These are phyloP conservation scores for Theonella swinhoei DNA, from an alignment of 37 sponge, comb jelly and placozoan genomes.

Conservation along the genomic window DNA sequence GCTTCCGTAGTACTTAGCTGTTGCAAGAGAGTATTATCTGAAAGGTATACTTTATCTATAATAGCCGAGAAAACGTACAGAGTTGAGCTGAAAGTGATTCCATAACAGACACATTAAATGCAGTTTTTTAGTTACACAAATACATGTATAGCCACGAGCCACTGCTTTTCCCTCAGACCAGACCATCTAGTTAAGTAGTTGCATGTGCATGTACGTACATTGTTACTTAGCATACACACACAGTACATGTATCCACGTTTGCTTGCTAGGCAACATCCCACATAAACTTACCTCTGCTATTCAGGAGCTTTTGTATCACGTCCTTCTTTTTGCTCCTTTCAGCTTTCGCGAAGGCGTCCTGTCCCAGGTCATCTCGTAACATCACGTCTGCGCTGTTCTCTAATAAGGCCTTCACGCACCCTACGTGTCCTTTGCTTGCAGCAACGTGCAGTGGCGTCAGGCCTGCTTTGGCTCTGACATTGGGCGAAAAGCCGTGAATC, in stretches of 20 bases:
- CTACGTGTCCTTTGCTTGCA: constrained; percentile 49
- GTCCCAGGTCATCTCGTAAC: constrained; percentile 54
- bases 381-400: constrained; percentile 63
- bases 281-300: constrained; percentile 82
- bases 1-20: too few species aligned
- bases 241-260: too few species aligned
- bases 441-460: constrained; percentile 75
- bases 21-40: too few species aligned
- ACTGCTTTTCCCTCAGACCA: too few species aligned
- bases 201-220: too few species aligned
- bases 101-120: too few species aligned
- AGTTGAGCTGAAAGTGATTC: too few species aligned
- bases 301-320: constrained; percentile 47
- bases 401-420: constrained; percentile 63
- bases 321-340: constrained; percentile 74
- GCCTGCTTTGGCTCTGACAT: constrained; percentile 49
- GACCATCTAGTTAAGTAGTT: too few species aligned
- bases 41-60: too few species aligned
- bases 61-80: too few species aligned
- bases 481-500: constrained; percentile 55
- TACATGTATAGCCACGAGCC: too few species aligned
- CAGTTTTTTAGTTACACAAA: too few species aligned
- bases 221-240: background rate
- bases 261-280: background rate
- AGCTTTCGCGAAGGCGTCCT: constrained; percentile 51